A percentile compares a stretch with the other conserved stretches of the same genome.
These are phyloP conservation scores for Lanius ludovicianus DNA, from an alignment of 2,113 vertebrate genomes.

Conservation along the genomic window DNA sequence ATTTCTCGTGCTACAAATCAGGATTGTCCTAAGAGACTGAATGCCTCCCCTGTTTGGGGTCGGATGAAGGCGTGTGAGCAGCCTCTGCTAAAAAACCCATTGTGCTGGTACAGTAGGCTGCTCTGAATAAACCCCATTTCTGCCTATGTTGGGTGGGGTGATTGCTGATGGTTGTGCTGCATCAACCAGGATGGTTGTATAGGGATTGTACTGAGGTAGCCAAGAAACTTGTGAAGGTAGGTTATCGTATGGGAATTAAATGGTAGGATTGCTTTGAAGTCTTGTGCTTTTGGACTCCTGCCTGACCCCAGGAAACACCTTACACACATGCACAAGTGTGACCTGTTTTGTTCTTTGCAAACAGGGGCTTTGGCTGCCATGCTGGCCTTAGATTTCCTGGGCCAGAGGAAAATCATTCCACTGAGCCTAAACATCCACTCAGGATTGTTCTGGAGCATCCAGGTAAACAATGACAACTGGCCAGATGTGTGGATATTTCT, in stretches of 20 bases:
- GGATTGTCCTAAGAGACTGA: not conserved
- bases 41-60: not conserved
- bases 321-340: accelerated
- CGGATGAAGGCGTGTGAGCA: not conserved
- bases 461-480: not conserved
- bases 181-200: not conserved
- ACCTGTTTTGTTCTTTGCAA: not conserved
- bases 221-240: not conserved
- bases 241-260: not conserved
- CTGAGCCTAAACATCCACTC: not conserved
- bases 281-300: not conserved
- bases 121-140: not conserved
- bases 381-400: not conserved
- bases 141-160: not conserved
- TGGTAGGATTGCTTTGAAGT: not conserved
- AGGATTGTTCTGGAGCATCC: not conserved
- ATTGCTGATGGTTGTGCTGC: not conserved
- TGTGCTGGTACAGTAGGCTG: not conserved
- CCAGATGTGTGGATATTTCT: not conserved
- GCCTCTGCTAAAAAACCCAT: not conserved
- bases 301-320: not conserved
- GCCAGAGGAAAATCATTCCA: not conserved
- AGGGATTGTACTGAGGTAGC: not conserved
- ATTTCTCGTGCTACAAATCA: not conserved
- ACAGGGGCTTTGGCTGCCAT: not conserved